Percentiles rank a stretch among this genome's conserved stretches.
phyloP scores from a whole-genome alignment of 1,140 invertebrate genomes.

The Eubasilissa regina region DNA sequence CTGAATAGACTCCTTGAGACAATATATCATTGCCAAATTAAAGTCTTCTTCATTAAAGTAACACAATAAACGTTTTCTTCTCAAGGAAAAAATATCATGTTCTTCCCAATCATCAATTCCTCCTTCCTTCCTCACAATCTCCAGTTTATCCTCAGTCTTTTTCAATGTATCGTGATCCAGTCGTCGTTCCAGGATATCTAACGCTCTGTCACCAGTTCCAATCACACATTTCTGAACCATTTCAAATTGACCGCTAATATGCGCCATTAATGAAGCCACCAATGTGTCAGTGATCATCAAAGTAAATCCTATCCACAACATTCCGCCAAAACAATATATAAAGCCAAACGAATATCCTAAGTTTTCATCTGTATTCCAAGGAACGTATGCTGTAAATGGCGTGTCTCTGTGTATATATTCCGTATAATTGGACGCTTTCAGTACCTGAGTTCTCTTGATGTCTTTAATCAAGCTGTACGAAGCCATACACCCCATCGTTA shows the following conservation, averaged over 20 bases:
- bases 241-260: constrained; percentile 53
- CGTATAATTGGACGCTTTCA: constrained; percentile 40
- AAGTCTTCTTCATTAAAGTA: constrained; percentile 51
- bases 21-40: constrained; percentile 32
- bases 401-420: constrained; percentile 44
- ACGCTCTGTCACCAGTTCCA: constrained; percentile 30
- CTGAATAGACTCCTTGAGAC: constrained; percentile 49
- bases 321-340: constrained; percentile 42
- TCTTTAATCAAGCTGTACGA: constrained; percentile 43
- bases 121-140: not conserved
- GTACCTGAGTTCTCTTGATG: constrained; percentile 27
- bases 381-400: constrained; percentile 49
- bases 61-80: constrained; percentile 38
- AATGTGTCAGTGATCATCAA: constrained; percentile 53
- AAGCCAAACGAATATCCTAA: constrained; percentile 31
- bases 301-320: constrained; percentile 46
- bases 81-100: constrained; percentile 8
- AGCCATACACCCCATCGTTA: constrained; percentile 47
- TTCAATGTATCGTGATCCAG: not conserved
- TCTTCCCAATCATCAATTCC: not conserved
- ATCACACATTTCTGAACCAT: constrained; percentile 50
- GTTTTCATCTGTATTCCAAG: constrained; percentile 51
- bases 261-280: constrained; percentile 53
- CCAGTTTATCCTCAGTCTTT: not conserved
- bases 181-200: constrained; percentile 38